Conservation (phyloP, 2,888 invertebrate species). For the Lithophane socia region DNA sequence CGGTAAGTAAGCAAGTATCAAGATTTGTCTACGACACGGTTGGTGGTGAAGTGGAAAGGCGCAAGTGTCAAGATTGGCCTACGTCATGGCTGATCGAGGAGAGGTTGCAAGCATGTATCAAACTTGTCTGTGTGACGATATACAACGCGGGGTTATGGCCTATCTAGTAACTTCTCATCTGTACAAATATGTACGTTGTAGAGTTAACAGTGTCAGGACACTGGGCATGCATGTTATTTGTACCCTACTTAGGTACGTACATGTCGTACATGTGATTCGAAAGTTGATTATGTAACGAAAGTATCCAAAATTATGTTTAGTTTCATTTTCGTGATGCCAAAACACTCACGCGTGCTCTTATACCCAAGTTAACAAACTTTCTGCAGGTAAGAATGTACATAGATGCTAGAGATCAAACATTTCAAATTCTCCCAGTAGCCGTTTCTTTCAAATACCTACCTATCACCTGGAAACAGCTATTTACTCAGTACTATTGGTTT, state of each 20-base stretch:
- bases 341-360: not conserved
- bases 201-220: slow-evolving; percentile 30
- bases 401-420: not conserved
- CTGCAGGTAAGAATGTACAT: not conserved
- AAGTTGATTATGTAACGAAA: not conserved
- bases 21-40: slow-evolving; percentile 9
- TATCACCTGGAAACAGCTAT: not conserved
- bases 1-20: slow-evolving; percentile 20
- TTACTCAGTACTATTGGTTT: not conserved
- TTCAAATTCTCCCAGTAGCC: not conserved
- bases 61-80: not conserved
- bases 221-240: not conserved
- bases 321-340: not conserved
- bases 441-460: not conserved
- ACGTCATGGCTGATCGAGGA: not conserved
- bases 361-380: not conserved
- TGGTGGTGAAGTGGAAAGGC: not conserved
- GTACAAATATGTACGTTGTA: slow-evolving; percentile 33
- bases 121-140: not conserved
- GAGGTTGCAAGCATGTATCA: not conserved
- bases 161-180: slow-evolving; percentile 33
- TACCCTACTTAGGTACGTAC: not conserved
- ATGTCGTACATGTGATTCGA: not conserved
- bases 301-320: not conserved
- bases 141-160: not conserved